Percentiles rank a stretch among this genome's conserved stretches.
Evolutionary conservation across 2,113 vertebrate genomes (phyloP).

Genomic region (Oncorhynchus mykiss): DNA sequence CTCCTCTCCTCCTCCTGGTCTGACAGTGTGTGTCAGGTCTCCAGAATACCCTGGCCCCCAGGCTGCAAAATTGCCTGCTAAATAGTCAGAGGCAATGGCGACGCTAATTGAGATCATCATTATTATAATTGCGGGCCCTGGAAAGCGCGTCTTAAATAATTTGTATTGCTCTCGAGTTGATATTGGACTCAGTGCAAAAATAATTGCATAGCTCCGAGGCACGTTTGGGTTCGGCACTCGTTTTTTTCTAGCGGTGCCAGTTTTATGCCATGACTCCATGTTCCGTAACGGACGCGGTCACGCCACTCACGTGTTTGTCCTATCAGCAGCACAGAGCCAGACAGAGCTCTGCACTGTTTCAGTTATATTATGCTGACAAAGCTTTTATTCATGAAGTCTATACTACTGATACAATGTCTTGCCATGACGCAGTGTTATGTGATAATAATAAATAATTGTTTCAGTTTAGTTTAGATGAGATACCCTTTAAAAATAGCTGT

Average conservation of each 20-base stretch:
- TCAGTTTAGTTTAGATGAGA: not conserved
- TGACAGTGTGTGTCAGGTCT: slow-evolving; percentile 67
- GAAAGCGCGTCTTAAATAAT: slow-evolving; percentile 82
- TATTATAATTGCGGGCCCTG: slow-evolving; percentile 80
- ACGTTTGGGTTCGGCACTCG: slow-evolving; percentile 56
- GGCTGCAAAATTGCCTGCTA: slow-evolving; percentile 78
- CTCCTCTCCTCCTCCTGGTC: slow-evolving; percentile 55
- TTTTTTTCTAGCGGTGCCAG: slow-evolving; percentile 31
- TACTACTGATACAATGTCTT: not conserved
- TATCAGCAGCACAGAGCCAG: not conserved
- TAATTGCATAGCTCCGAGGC: slow-evolving; percentile 79
- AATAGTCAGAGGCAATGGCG: slow-evolving; percentile 79
- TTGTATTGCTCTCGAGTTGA: slow-evolving; percentile 81
- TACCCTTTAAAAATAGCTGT: not conserved
- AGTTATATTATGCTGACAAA: not conserved
- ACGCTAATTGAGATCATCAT: slow-evolving; percentile 85
- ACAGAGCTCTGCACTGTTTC: not conserved
- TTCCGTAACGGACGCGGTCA: slow-evolving; percentile 40
- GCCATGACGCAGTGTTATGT: not conserved
- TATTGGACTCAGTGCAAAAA: slow-evolving; percentile 77
- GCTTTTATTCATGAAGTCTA: not conserved
- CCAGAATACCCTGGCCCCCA: slow-evolving; percentile 63
- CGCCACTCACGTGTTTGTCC: slow-evolving; percentile 23
- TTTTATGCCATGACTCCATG: slow-evolving; percentile 26
- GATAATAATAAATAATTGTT: not conserved